Evolutionary conservation across 2,888 invertebrate genomes (phyloP), one percentile per base, ranked within the genome.

Genomic region (Tribolium freemani): DNA sequence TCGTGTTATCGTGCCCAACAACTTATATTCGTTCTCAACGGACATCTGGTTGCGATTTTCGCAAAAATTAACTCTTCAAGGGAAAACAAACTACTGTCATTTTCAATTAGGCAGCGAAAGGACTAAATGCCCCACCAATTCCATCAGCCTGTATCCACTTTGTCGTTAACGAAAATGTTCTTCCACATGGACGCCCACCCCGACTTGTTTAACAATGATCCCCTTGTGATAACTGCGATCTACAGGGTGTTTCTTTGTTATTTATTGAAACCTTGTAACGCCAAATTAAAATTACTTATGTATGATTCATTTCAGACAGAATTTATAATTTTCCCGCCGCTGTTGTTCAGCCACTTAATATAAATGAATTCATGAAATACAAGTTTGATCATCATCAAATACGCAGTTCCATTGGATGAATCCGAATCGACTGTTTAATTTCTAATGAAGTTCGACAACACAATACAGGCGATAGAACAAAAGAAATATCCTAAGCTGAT

Each of bases 1-100:
- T 73, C 72, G 75, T 75, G 72, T 77, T 76, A 76, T 74, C 73
- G 53, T 53, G 60, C 11, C 69, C 69, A 46, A 69, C 69, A 72
- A 72, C 69, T 72, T 72, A 69, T 69, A 72, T 69, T 71, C 69
- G 60, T 56, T 54, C 60, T 69, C 61, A 64, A 58, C 66, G 48
- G 71, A 67, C 69, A 60, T 31, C 60, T 26, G 5, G 2, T 3
- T 26, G 5, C 26, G 26, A 26, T 26, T 26, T 26, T 26, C 26
- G 3, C 26, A 26, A 26, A 26, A 26, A 26, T 26, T 26, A 26
- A 3, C 26, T 26, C 5, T 26, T 26, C 26, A 26, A 26, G 26
- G 3, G 5, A 5, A 26, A 53, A 46, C 13, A 66, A 54, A 51
- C 58, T 44, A 57, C 54, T 48, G 48, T 31, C 48, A 61, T 58